A percentile compares a stretch with the other conserved stretches of the same genome.
These are phyloP conservation scores for Toxotes lorentzi DNA, from an alignment of 2,797 vertebrate species.

Conservation along the genomic window DNA sequence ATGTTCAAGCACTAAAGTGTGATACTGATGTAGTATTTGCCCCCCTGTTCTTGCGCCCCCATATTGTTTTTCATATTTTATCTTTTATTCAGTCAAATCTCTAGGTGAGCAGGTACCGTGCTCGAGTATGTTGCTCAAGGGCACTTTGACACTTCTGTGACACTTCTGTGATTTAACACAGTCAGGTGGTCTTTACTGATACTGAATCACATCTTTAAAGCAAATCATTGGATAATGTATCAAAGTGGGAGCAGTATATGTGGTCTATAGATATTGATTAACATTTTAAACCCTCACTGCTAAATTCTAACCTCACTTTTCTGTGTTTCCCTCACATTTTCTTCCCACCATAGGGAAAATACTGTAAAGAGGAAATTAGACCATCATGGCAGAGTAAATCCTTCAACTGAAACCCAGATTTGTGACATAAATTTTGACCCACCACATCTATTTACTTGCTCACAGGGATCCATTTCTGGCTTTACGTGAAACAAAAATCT, in stretches of 20 bases:
- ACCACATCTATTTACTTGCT: background rate
- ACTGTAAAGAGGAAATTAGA: background rate
- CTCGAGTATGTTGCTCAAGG: slow-evolving; percentile 33
- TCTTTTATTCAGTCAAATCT: background rate
- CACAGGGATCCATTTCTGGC: background rate
- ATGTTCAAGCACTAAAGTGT: background rate
- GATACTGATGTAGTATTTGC: background rate
- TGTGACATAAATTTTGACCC: background rate
- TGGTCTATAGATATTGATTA: background rate
- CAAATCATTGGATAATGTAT: background rate
- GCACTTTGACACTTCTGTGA: slow-evolving; percentile 24
- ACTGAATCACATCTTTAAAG: background rate
- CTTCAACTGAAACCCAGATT: too few species aligned
- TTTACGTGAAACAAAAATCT: background rate
- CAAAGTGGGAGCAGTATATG: background rate
- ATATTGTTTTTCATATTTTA: background rate
- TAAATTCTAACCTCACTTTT: slow-evolving; percentile 2
- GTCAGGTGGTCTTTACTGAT: background rate
- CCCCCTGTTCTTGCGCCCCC: background rate
- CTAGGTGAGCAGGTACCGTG: background rate
- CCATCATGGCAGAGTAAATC: background rate
- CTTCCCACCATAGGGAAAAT: background rate
- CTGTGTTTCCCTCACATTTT: background rate
- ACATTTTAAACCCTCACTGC: background rate
- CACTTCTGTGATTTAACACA: background rate